Evolutionary conservation across 1,140 invertebrate genomes (phyloP).

Genomic region (Ceratina japonica): DNA sequence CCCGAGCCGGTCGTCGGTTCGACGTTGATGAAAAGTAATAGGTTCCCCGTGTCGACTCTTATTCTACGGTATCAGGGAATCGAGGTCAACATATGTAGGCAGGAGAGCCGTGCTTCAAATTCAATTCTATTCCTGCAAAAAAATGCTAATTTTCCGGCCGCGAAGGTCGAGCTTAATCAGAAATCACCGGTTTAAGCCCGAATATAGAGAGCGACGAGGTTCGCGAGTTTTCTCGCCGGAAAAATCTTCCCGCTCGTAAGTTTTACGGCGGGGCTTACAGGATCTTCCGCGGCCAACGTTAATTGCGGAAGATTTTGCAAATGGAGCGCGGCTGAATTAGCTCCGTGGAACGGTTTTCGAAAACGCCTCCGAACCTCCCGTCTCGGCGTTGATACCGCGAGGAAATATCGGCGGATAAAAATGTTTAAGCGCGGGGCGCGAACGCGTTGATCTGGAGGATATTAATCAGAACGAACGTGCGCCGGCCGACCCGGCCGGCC

Average conservation of each 20-base stretch:
- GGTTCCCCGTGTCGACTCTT: conserved; percentile 4
- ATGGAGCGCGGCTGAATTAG: conserved; percentile 30
- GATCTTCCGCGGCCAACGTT: conserved; percentile 22
- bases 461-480: conserved; percentile 9
- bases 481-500: too few relatives aligned
- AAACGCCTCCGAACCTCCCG: too few relatives aligned
- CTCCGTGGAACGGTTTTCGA: conserved; percentile 1
- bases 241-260: conserved; percentile 33
- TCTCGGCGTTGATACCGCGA: neutral
- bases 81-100: too few relatives aligned
- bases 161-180: neutral
- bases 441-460: neutral
- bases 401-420: neutral
- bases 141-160: neutral
- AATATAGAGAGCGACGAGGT: neutral
- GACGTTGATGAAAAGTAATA: conserved; percentile 23
- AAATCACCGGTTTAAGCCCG: neutral
- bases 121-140: neutral
- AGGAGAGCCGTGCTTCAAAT: neutral
- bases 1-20: neutral
- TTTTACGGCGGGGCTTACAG: conserved; percentile 24
- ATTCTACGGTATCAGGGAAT: neutral
- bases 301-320: conserved; percentile 39
- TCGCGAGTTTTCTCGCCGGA: neutral
- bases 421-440: neutral